These are phyloP conservation scores for Caenorhabditis angaria DNA, from an alignment of 2,888 invertebrate genomes.

Conservation along the genomic window DNA sequence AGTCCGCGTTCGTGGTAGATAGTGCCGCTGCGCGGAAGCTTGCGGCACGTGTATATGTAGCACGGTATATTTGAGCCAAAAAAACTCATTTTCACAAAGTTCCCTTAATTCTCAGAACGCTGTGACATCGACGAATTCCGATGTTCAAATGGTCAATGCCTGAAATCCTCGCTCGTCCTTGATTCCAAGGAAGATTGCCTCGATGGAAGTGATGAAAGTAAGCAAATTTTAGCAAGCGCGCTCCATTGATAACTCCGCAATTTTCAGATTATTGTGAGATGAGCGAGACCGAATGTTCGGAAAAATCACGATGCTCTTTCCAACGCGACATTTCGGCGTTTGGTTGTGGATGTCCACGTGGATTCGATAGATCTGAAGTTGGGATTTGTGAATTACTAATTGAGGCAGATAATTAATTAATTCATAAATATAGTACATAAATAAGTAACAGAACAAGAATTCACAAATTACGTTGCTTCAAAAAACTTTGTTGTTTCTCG, in stretches of 20 bases:
- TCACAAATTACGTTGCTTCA: neutral
- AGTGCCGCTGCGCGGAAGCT: too few species aligned
- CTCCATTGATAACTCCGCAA: neutral
- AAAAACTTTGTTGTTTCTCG: constrained; percentile 4
- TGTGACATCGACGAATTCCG: constrained; percentile 55
- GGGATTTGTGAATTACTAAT: constrained; percentile 31
- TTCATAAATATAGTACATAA: neutral
- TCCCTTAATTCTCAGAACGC: constrained; percentile 20
- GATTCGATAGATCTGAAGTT: constrained; percentile 20
- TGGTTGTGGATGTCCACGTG: constrained; percentile 52
- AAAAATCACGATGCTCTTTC: constrained; percentile 49
- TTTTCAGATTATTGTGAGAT: constrained; percentile 41
- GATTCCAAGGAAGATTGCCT: constrained; percentile 56
- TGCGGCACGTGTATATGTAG: too few species aligned
- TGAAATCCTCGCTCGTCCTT: constrained; percentile 43
- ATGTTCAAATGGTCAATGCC: constrained; percentile 56
- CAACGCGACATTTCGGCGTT: constrained; percentile 54
- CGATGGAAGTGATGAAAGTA: constrained; percentile 55
- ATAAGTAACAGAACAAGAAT: neutral
- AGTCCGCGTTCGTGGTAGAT: too few species aligned
- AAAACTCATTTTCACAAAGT: too few species aligned
- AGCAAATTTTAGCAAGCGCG: neutral
- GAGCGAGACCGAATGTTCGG: constrained; percentile 36
- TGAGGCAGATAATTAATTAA: neutral
- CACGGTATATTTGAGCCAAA: too few species aligned